These are phyloP conservation scores for Solen grandis DNA, from an alignment of 1,140 invertebrate species.

Conservation along the genomic window DNA sequence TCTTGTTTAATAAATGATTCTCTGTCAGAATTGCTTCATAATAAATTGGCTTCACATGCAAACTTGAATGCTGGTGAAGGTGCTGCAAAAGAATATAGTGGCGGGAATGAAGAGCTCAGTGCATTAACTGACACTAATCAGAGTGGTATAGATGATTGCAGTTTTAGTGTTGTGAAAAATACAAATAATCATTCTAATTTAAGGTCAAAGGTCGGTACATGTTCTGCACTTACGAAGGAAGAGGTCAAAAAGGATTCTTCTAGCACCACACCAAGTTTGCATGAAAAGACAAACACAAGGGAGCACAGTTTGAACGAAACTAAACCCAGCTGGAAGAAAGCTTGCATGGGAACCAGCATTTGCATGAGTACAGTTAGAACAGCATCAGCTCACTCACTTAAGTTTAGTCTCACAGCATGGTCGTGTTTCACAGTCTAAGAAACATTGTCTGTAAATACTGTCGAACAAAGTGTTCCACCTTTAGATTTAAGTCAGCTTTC, in stretches of 20 bases:
- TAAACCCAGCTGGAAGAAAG: no score
- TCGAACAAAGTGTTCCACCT: constrained; percentile 43
- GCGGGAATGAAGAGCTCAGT: constrained; percentile 5
- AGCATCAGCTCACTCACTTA: constrained; percentile 38
- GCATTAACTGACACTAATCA: constrained; percentile 6
- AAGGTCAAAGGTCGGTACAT: no score
- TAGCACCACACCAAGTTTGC: constrained; percentile 6
- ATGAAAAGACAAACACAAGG: background rate
- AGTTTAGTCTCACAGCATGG: constrained; percentile 40
- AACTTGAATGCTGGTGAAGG: constrained; percentile 23
- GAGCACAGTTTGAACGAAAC: no score
- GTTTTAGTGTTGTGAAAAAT: no score
- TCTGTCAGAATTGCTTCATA: no score
- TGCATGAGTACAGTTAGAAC: no score
- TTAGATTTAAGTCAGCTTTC: constrained; percentile 47
- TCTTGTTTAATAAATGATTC: no score
- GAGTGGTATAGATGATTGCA: background rate
- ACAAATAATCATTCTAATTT: no score
- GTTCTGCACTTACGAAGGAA: no score
- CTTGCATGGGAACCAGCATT: no score
- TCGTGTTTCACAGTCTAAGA: background rate
- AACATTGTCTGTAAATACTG: constrained; percentile 24
- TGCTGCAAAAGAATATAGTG: no score
- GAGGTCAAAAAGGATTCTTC: constrained; percentile 3
- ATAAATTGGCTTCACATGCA: no score